Conservation (phyloP, 1,140 invertebrate species). For the Drosophila azteca region DNA sequence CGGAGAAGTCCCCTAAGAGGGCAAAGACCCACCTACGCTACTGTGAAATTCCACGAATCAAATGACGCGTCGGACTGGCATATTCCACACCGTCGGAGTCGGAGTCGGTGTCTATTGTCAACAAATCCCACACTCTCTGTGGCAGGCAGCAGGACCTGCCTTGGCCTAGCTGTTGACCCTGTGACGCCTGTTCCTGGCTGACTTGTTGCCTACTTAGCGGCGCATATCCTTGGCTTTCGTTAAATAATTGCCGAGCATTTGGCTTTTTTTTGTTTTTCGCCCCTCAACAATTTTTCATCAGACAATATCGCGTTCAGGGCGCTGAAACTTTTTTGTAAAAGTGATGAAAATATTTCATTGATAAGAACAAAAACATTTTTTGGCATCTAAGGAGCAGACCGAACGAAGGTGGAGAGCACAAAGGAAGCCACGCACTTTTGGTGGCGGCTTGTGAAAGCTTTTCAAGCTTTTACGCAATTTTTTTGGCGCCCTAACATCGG, state of each 20-base stretch:
- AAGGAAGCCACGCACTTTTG: background rate
- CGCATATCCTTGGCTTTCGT: slow-evolving; percentile 47
- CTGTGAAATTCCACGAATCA: slow-evolving; percentile 45
- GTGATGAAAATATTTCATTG: slow-evolving; percentile 72
- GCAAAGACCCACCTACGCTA: slow-evolving; percentile 29
- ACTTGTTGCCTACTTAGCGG: slow-evolving; percentile 62
- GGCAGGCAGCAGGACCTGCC: no score
- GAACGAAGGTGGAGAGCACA: background rate
- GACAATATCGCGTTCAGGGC: slow-evolving; percentile 31
- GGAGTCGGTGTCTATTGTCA: slow-evolving; percentile 42
- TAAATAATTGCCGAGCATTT: slow-evolving; percentile 65
- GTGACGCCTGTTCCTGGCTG: slow-evolving; percentile 41
- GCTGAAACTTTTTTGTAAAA: slow-evolving; percentile 49
- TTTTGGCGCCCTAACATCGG: slow-evolving; percentile 46
- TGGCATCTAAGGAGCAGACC: background rate
- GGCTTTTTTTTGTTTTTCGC: slow-evolving; percentile 15
- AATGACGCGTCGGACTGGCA: slow-evolving; percentile 42
- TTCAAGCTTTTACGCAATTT: slow-evolving; percentile 70
- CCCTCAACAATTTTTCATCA: slow-evolving; percentile 48
- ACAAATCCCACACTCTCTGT: slow-evolving; percentile 36
- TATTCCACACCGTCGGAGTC: slow-evolving; percentile 16
- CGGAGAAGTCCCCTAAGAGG: background rate
- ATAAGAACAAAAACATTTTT: slow-evolving; percentile 44
- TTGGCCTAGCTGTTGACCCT: background rate
- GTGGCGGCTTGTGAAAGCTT: slow-evolving; percentile 46